phyloP scores from a whole-genome alignment of 2,888 invertebrate genomes.

The Morpho deidamia region DNA sequence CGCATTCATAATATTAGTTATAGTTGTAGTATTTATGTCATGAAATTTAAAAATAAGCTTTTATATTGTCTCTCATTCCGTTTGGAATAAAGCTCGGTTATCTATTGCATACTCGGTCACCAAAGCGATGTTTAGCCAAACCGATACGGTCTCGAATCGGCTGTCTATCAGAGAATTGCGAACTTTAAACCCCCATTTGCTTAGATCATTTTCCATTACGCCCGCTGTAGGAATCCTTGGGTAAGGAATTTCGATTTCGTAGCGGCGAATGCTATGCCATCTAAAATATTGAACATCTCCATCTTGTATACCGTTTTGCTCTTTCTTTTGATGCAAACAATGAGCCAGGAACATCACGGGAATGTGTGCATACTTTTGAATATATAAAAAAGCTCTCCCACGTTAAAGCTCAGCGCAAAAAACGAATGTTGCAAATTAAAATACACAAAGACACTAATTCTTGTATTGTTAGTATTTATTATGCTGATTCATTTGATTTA shows the following conservation, averaged over 20 bases:
- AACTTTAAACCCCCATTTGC: constrained; percentile 31
- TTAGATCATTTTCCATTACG: constrained; percentile 42
- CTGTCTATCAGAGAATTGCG: constrained; percentile 4
- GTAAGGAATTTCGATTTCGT: constrained; percentile 69
- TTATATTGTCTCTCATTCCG: constrained; percentile 28
- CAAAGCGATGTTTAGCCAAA: constrained; percentile 65
- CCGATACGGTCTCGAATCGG: constrained; percentile 47
- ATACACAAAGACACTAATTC: constrained; percentile 45
- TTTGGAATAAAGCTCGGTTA: constrained; percentile 71
- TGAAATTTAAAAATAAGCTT: too few species aligned
- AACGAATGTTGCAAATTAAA: neutral
- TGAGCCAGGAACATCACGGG: constrained; percentile 71
- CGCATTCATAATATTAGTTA: too few species aligned
- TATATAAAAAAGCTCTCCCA: constrained; percentile 34
- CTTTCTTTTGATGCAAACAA: constrained; percentile 71
- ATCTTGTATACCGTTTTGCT: constrained; percentile 72
- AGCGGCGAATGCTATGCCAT: constrained; percentile 76
- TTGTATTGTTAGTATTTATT: constrained; percentile 42
- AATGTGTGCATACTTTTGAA: constrained; percentile 72
- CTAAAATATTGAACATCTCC: constrained; percentile 79
- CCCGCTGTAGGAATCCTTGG: constrained; percentile 50
- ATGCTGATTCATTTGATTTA: too few species aligned
- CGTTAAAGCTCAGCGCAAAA: constrained; percentile 8
- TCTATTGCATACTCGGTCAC: constrained; percentile 72
- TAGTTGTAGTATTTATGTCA: too few species aligned